Base-by-base conservation (phyloP, 2,888 invertebrate species). In the Tupiocoris notatus region DNA sequence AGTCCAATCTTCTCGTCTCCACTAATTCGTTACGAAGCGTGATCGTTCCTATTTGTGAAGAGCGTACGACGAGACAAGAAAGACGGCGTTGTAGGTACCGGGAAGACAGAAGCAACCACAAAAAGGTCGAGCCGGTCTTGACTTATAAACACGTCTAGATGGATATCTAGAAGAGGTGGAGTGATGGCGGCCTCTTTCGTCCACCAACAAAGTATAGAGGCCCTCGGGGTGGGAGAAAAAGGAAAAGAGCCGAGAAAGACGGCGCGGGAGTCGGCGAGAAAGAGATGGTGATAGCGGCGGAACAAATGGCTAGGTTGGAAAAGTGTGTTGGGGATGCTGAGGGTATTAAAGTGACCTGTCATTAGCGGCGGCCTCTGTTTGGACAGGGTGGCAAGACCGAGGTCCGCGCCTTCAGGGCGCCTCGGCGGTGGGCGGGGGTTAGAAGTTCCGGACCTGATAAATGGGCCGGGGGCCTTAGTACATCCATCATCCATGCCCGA, bases 301-400 rank as follows among this genome's bases (percentile, higher is more conserved):
- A 25, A 18, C 6, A n/a, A 39, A 39, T 12, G 39, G 39, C 3
- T 12, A 39, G 39, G 12, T 39, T 3, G 3, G 39, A 39, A 39
- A n/a, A n/a, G n/a, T n/a, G n/a, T n/a, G 39, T 39, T 39, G 59
- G 58, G 70, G 21, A 12, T 3, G 39, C 39, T 39, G 39, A 39
- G 75, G 59, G 66, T 59, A 66, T 75, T 66, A 75, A 75, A 75
- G 75, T 75, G 75, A 75, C 75, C 75, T 75, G 75, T 75, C 75
- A 75, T 75, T 75, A 75, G 66, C 65, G 75, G 75, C 75, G 75
- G 75, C 75, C 73, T 73, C 66, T 66, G 75, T 75, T 75, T 75
- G 75, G 75, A 75, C 75, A 75, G 75, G 75, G 75, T 66, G 75
- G 75, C 75, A 65, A 65, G 39, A 57, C 59, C 66, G 73, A 24